Base-by-base conservation (phyloP, 2,797 vertebrate genomes). In the Liasis olivaceus region DNA sequence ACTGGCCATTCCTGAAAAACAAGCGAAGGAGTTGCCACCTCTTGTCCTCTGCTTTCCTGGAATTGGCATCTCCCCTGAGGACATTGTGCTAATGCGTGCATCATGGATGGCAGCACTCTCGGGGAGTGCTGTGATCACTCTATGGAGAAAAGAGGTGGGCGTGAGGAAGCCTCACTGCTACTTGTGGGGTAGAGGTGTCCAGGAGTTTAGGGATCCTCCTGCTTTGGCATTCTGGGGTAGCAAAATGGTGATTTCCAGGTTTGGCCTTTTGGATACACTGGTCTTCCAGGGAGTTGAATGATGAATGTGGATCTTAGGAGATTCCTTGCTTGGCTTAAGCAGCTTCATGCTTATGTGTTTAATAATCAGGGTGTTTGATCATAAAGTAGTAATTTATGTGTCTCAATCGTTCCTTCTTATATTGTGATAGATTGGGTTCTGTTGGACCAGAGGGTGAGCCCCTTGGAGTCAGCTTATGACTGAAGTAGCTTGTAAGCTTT, bases 31-130 rank as follows among this genome's bases (percentile, higher is more conserved):
- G 26, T 54, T 13, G 6, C 31, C 24, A 36, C 72, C 5, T 90
- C 92, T 95, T 95, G 1, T 91, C 90, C 95, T 96, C 94, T 94
- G 94, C 89, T 93, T 85, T 92, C 95, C 94, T 94, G 94, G 95
- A 94, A 94, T 93, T 92, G 95, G 94, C 95, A 93, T 95, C 95
- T 94, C 94, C 92, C 96, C 94, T 90, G 90, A 90, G 94, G 51
- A 28, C 60, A 9, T 0, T 91, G 92, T 85, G 93, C 92, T 85
- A 91, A 92, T 88, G 11, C 93, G 1, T 42, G 17, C 31, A 42
- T 22, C 31, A 15, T 22, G 69, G 36, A 22, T 42, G 36, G 69
- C 17, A 42, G 17, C 17, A 9, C 7, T 2, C 69, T 42, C 69
- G 9, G 59, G 15, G 59, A 1, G 17, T 20, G 4, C 17, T 15